Conservation (phyloP, 92 coral and sea anemone genomes). For the Epizoanthus illoricatus region DNA sequence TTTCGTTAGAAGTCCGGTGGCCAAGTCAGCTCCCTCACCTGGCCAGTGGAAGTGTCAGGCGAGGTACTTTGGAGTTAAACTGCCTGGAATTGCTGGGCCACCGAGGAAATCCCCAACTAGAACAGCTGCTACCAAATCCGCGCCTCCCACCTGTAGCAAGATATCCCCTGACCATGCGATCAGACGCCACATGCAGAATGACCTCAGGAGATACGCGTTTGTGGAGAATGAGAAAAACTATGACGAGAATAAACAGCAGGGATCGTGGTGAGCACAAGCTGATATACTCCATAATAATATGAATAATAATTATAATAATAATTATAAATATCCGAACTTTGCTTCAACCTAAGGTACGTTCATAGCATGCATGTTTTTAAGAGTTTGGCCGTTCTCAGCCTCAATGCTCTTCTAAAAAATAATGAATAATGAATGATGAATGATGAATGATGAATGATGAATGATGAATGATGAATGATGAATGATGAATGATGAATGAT, state of each 20-base stretch:
- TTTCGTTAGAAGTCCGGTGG: slow-evolving; percentile 8
- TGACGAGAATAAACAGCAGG: neutral
- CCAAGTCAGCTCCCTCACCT: slow-evolving; percentile 27
- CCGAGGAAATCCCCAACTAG: slow-evolving; percentile 53
- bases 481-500: too few relatives aligned
- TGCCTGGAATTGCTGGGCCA: slow-evolving; percentile 80
- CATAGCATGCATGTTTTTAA: too few relatives aligned
- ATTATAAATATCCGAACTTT: too few relatives aligned
- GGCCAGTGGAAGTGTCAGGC: slow-evolving; percentile 91
- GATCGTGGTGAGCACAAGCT: slow-evolving; percentile 9
- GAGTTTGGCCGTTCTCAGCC: too few relatives aligned
- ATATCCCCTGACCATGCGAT: slow-evolving; percentile 71
- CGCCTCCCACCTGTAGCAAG: slow-evolving; percentile 81
- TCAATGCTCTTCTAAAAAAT: too few relatives aligned
- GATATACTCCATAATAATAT: too few relatives aligned
- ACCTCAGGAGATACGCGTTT: slow-evolving; percentile 51
- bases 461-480: too few relatives aligned
- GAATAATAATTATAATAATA: too few relatives aligned
- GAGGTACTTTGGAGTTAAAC: slow-evolving; percentile 87
- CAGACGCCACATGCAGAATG: slow-evolving; percentile 97
- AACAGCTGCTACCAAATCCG: slow-evolving; percentile 68
- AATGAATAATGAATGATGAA: too few relatives aligned
- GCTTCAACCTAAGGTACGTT: too few relatives aligned
- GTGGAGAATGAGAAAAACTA: slow-evolving; percentile 6
- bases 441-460: too few relatives aligned